Conservation (phyloP, 2,797 vertebrate genomes). For the Acrossocheilus fasciatus region DNA sequence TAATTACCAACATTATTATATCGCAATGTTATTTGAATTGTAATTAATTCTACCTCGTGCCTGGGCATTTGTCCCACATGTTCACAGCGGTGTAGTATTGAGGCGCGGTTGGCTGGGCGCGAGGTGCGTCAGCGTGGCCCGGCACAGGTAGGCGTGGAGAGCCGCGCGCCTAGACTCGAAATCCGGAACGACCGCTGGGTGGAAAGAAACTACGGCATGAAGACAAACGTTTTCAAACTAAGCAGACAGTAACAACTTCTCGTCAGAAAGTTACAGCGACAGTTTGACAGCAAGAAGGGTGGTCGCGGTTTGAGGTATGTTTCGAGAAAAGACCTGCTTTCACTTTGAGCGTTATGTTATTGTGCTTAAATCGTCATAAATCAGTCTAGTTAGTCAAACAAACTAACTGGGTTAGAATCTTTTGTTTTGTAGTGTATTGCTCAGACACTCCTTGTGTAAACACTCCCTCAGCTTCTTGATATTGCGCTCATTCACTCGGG, state of each 20-base stretch:
- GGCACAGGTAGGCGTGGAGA: conserved; percentile 37
- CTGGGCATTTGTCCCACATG: neutral
- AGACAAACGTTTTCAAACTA: neutral
- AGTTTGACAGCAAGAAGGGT: neutral
- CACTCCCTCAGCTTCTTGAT: neutral
- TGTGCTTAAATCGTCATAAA: neutral
- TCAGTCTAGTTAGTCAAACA: neutral
- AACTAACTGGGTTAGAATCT: neutral
- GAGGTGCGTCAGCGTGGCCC: neutral
- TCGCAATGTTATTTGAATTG: neutral
- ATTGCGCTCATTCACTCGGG: neutral
- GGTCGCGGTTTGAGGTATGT: conserved; percentile 26
- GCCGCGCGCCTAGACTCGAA: conserved; percentile 33
- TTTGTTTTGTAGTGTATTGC: neutral
- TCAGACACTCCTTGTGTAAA: conserved; percentile 11
- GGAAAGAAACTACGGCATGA: neutral
- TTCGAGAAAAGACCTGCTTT: neutral
- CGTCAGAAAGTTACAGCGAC: neutral
- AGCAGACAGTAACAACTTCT: neutral
- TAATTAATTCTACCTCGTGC: neutral
- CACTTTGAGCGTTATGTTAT: neutral
- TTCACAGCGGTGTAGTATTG: neutral
- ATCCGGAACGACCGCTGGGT: conserved; percentile 26
- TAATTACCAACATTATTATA: neutral
- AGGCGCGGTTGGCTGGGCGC: neutral